Conservation (phyloP, 2,113 vertebrate genomes). For the Heterotilapia buettikoferi region DNA sequence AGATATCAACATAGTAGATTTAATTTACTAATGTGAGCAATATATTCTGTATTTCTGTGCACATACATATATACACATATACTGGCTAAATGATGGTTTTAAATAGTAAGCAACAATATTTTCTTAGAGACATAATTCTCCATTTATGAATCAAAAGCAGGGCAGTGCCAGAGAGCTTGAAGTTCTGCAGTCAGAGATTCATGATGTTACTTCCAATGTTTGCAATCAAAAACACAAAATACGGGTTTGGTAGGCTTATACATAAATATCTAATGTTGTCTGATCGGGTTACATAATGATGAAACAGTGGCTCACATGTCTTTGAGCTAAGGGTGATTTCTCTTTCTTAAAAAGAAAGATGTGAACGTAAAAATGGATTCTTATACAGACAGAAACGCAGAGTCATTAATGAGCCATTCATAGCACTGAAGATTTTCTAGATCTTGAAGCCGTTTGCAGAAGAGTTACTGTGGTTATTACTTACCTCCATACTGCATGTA, state of each 20-base stretch:
- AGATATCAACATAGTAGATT: not conserved
- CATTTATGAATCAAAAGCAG: not conserved
- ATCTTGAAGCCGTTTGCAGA: not conserved
- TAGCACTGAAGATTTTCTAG: not conserved
- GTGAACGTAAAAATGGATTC: accelerated
- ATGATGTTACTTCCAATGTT: not conserved
- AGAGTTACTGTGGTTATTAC: not conserved
- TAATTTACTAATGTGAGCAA: not conserved
- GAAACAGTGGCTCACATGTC: not conserved
- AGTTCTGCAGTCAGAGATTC: not conserved
- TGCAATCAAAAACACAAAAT: not conserved
- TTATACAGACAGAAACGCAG: not conserved
- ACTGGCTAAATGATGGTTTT: not conserved
- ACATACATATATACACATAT: not conserved
- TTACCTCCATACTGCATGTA: not conserved
- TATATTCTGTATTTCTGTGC: accelerated
- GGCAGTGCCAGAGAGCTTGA: not conserved
- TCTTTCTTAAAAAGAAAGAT: not conserved
- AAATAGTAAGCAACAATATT: not conserved
- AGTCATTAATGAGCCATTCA: not conserved
- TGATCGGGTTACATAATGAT: not conserved
- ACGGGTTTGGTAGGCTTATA: not conserved
- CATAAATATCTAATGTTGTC: not conserved
- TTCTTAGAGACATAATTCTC: not conserved
- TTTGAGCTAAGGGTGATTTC: not conserved